phyloP scores from a whole-genome alignment of 1,140 invertebrate genomes.

The Diabrotica undecimpunctata region DNA sequence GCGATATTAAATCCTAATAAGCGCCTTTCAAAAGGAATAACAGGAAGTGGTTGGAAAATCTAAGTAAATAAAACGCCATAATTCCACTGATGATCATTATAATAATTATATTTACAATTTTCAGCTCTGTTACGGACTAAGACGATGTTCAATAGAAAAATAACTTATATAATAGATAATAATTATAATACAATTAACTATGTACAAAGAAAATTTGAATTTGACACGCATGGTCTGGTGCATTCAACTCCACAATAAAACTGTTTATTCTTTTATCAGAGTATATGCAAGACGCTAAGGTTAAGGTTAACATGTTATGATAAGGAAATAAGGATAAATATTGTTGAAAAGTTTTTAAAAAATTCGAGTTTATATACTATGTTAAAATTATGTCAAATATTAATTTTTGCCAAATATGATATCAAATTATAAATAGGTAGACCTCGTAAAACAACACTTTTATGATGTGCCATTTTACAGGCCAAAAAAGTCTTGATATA shows the following conservation, averaged over 20 bases:
- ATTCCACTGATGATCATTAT: constrained; percentile 46
- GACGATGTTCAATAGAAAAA: constrained; percentile 47
- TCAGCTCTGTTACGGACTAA: constrained; percentile 43
- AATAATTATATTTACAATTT: constrained; percentile 46
- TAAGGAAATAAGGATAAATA: too few species aligned
- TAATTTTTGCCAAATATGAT: too few species aligned
- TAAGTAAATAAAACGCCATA: constrained; percentile 26
- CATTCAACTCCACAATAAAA: neutral
- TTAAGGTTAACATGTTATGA: too few species aligned
- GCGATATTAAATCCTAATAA: too few species aligned
- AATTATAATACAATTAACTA: constrained; percentile 47
- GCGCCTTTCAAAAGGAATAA: neutral
- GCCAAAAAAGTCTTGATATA: too few species aligned
- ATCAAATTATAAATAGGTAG: too few species aligned
- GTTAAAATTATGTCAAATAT: too few species aligned
- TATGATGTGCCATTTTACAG: too few species aligned
- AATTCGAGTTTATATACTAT: too few species aligned
- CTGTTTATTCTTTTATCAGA: too few species aligned
- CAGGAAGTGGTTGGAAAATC: constrained; percentile 1
- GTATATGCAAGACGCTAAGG: neutral
- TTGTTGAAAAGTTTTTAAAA: too few species aligned
- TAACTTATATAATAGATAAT: constrained; percentile 47
- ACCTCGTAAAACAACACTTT: too few species aligned
- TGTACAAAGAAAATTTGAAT: constrained; percentile 40
- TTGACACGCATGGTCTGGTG: constrained; percentile 8